Percentiles rank a stretch among this genome's conserved stretches.
Conservation (phyloP, 1,140 invertebrate genomes). For the Drosophila ananassae region DNA sequence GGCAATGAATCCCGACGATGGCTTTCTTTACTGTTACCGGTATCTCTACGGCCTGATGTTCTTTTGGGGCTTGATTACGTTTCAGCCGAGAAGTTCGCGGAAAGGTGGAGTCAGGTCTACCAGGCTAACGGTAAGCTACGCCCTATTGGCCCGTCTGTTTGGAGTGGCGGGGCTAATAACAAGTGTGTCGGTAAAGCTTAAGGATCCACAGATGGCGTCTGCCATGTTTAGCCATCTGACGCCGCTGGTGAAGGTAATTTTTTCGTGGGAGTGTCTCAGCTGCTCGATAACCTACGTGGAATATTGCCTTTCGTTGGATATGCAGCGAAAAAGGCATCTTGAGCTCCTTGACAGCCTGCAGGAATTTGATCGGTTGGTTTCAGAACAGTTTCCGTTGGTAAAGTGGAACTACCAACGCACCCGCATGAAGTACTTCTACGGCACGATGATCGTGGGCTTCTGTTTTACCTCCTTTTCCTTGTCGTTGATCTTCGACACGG, state of each 20-base stretch:
- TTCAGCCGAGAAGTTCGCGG: slow-evolving; percentile 22
- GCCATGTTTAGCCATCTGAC: slow-evolving; percentile 59
- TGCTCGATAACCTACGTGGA: slow-evolving; percentile 53
- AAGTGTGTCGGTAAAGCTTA: slow-evolving; percentile 40
- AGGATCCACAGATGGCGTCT: slow-evolving; percentile 33
- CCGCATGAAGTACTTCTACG: slow-evolving; percentile 56
- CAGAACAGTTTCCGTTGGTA: slow-evolving; percentile 46
- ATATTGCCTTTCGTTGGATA: slow-evolving; percentile 48
- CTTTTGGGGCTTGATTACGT: slow-evolving; percentile 55
- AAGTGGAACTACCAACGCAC: slow-evolving; percentile 66
- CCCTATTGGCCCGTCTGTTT: slow-evolving; percentile 23
- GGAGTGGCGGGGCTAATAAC: slow-evolving; percentile 37
- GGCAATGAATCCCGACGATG: slow-evolving; percentile 20
- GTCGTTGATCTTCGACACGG: slow-evolving; percentile 53
- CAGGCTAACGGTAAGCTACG: slow-evolving; percentile 18
- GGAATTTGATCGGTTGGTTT: slow-evolving; percentile 45
- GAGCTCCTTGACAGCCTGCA: slow-evolving; percentile 43
- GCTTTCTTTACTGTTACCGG: slow-evolving; percentile 56
- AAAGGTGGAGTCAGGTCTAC: slow-evolving; percentile 34
- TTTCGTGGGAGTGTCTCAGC: slow-evolving; percentile 58
- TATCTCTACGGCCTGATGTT: slow-evolving; percentile 48
- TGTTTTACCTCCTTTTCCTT: slow-evolving; percentile 40
- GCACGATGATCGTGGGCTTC: slow-evolving; percentile 30
- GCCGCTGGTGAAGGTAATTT: slow-evolving; percentile 58
- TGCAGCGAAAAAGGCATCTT: slow-evolving; percentile 31